Percentiles rank a stretch among this genome's conserved stretches.
These are phyloP conservation scores for Drosophila histrio DNA, from an alignment of 2,888 invertebrate species.

Conservation along the genomic window DNA sequence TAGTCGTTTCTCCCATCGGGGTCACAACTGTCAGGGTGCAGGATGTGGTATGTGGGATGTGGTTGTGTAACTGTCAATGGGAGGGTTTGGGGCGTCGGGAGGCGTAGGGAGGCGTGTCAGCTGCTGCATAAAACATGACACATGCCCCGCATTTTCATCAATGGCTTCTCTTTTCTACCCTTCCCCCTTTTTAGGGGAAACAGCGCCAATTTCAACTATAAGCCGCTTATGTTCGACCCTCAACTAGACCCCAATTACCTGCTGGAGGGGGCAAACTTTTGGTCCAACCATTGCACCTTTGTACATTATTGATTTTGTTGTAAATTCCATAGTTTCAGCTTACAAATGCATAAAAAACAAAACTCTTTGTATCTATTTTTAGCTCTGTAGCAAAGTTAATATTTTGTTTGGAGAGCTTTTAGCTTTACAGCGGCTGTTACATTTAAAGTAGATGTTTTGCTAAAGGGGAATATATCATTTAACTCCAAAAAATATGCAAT, in stretches of 20 bases:
- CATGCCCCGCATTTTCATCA: slow-evolving; percentile 55
- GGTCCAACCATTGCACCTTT: slow-evolving; percentile 11
- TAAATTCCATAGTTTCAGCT: background rate
- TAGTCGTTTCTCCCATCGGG: slow-evolving; percentile 15
- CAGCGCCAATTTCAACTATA: slow-evolving; percentile 27
- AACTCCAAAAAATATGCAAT: too few relatives aligned
- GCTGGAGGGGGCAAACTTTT: slow-evolving; percentile 6
- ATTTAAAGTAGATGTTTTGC: background rate
- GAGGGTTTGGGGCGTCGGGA: background rate
- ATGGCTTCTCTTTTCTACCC: slow-evolving; percentile 18
- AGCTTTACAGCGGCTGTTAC: background rate
- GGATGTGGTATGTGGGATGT: slow-evolving; percentile 24
- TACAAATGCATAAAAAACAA: background rate
- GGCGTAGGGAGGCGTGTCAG: background rate
- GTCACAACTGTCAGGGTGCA: slow-evolving; percentile 25
- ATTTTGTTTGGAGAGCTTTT: background rate
- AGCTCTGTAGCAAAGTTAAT: background rate
- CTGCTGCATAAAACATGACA: slow-evolving; percentile 62
- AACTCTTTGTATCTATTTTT: background rate
- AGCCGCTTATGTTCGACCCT: slow-evolving; percentile 41
- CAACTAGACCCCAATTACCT: slow-evolving; percentile 31
- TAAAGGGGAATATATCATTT: too few relatives aligned
- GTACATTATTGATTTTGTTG: slow-evolving; percentile 25
- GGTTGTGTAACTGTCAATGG: background rate
- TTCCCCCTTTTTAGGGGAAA: background rate